Evolutionary conservation across 2,888 invertebrate genomes (phyloP), one percentile per base, ranked within the genome.

Genomic region (Linhomoeus sp.): DNA sequence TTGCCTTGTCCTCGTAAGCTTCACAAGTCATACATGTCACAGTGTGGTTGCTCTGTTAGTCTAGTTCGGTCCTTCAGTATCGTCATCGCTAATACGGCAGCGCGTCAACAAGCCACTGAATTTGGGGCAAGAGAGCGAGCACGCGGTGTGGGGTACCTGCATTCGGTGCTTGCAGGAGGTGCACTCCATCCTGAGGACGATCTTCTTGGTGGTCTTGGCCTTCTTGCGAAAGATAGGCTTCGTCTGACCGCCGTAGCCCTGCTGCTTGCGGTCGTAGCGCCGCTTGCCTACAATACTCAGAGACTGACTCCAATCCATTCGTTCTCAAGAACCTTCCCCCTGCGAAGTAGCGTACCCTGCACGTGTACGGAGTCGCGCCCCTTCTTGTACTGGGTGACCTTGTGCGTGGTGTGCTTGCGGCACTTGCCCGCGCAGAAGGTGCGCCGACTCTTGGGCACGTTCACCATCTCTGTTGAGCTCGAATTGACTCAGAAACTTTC

Each of bases 141-240:
- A n/a, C n/a, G n/a, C n/a, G n/a, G n/a, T n/a, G n/a, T n/a, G n/a
- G n/a, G n/a, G n/a, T n/a, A 61, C 55, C 52, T 62, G 62, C 71
- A 92, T 90, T 63, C 90, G 79, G 73, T 81, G 87, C 68, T 97
- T 97, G 76, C 97, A 99, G 65, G 87, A 86, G 0, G 85, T 80
- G 67, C 97, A 99, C 72, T 99, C 97, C 81, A 99, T 85, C 72
- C 94, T 82, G 64, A 99, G 73, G 47, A 97, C 94, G 73, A 99
- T 94, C 75, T 99, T 99, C 76, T 97, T 99, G 53, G 99, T 99
- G 49, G 97, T 99, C 76, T 99, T 99, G 46, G 97, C 97, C 85
- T 97, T 99, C 75, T 97, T 62, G 66, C 90, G 80, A 79, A 99
- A 97, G 71, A 99, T 92, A 62, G 94, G 94, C 71, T 99, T 99